phyloP scores from a whole-genome alignment of 1,140 invertebrate species.

The Mercenaria mercenaria region DNA sequence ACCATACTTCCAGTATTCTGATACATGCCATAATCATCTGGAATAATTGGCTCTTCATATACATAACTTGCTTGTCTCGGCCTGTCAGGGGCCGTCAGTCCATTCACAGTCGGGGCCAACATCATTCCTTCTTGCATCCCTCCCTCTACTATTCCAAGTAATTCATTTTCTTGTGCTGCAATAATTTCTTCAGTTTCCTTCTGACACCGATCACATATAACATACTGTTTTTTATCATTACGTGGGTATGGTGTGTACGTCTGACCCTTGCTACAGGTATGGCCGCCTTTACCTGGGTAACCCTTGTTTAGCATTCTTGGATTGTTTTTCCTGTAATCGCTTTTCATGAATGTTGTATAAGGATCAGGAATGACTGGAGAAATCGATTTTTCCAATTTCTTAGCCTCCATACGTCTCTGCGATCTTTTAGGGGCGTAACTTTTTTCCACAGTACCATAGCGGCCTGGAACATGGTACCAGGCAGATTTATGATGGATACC shows the following conservation, averaged over 20 bases:
- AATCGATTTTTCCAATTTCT: constrained; percentile 59
- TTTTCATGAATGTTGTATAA: constrained; percentile 44
- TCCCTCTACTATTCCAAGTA: background rate
- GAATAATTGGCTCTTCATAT: constrained; percentile 44
- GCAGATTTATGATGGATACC: constrained; percentile 78
- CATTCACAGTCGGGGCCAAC: constrained; percentile 52
- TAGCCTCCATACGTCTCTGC: constrained; percentile 71
- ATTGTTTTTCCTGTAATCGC: constrained; percentile 61
- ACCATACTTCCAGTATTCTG: constrained; percentile 21
- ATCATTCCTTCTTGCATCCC: background rate
- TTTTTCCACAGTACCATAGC: constrained; percentile 75
- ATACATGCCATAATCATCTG: constrained; percentile 32
- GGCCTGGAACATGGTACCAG: constrained; percentile 83
- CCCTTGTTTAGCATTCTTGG: constrained; percentile 43
- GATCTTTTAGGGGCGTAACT: constrained; percentile 76
- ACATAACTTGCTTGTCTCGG: constrained; percentile 50
- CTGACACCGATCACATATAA: constrained; percentile 52
- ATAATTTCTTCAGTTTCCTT: constrained; percentile 37
- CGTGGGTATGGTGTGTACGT: constrained; percentile 29
- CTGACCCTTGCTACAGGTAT: constrained; percentile 47
- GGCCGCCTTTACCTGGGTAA: constrained; percentile 29
- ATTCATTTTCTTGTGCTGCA: constrained; percentile 30
- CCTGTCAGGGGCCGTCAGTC: constrained; percentile 41
- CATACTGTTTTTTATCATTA: constrained; percentile 48
- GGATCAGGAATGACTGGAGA: constrained; percentile 25